phyloP scores from a whole-genome alignment of 1,140 invertebrate species.

The Druon quercuslanigerum region DNA sequence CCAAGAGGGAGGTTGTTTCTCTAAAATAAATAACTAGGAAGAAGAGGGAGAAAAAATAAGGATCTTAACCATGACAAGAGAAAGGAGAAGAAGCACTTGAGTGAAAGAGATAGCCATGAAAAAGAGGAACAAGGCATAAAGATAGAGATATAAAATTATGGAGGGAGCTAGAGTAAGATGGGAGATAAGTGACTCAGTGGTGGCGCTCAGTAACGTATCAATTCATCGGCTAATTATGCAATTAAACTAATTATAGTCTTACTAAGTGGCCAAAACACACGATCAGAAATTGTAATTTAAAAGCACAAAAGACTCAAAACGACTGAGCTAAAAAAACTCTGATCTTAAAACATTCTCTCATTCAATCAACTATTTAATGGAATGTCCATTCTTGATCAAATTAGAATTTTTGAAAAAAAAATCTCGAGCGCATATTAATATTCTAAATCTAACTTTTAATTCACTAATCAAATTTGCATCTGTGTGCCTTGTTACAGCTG shows the following conservation, averaged over 20 bases:
- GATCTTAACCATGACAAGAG: not conserved
- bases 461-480: no score
- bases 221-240: conserved; percentile 15
- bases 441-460: no score
- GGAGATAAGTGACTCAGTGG: conserved; percentile 61
- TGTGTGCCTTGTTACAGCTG: no score
- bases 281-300: conserved; percentile 10
- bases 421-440: no score
- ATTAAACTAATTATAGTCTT: not conserved
- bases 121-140: conserved; percentile 28
- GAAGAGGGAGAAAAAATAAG: conserved; percentile 31
- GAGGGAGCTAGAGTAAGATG: conserved; percentile 42
- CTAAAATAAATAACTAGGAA: not conserved
- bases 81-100: not conserved
- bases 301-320: not conserved
- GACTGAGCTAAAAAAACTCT: not conserved
- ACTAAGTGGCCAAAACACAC: not conserved
- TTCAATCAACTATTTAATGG: no score
- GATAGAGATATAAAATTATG: conserved; percentile 34
- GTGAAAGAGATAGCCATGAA: conserved; percentile 21
- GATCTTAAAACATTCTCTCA: no score
- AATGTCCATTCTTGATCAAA: no score
- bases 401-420: no score
- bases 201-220: conserved; percentile 46
- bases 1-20: conserved; percentile 9